These are phyloP conservation scores for Homalodisca vitripennis DNA, from an alignment of 1,140 invertebrate species.

Conservation along the genomic window DNA sequence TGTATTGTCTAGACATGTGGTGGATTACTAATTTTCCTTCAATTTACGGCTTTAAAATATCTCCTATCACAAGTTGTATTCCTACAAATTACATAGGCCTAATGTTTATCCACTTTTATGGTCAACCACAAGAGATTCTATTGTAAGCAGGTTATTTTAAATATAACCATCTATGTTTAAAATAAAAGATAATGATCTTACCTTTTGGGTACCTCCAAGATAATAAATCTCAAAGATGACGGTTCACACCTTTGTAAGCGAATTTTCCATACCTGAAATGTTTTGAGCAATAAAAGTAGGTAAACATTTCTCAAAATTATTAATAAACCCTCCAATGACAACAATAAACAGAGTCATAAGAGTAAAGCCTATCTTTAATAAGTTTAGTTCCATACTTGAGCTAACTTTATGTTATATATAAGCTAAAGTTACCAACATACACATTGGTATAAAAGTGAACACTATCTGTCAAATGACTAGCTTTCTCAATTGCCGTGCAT, in stretches of 20 bases:
- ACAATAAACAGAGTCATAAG: conserved; percentile 50
- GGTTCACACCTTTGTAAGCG: conserved; percentile 53
- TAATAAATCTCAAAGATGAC: conserved; percentile 47
- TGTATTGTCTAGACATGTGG: too few relatives aligned
- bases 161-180: not conserved
- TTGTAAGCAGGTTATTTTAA: not conserved
- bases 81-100: too few relatives aligned
- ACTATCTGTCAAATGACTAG: too few relatives aligned
- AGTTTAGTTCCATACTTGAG: conserved; percentile 51
- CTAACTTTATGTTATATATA: not conserved
- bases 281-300: conserved; percentile 59
- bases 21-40: too few relatives aligned
- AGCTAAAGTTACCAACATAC: too few relatives aligned
- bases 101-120: not conserved
- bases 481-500: too few relatives aligned
- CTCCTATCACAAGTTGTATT: too few relatives aligned
- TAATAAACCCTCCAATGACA: conserved; percentile 57
- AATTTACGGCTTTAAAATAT: too few relatives aligned
- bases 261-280: conserved; percentile 69
- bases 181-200: conserved; percentile 40
- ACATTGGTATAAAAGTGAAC: too few relatives aligned
- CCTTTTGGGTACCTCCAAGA: conserved; percentile 65
- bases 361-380: conserved; percentile 52
- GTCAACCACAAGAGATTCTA: not conserved
- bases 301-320: conserved; percentile 59